A percentile compares a stretch with the other conserved stretches of the same genome.
These are phyloP conservation scores for Ammodytes dubius DNA, from an alignment of 2,113 vertebrate genomes.

Conservation along the genomic window DNA sequence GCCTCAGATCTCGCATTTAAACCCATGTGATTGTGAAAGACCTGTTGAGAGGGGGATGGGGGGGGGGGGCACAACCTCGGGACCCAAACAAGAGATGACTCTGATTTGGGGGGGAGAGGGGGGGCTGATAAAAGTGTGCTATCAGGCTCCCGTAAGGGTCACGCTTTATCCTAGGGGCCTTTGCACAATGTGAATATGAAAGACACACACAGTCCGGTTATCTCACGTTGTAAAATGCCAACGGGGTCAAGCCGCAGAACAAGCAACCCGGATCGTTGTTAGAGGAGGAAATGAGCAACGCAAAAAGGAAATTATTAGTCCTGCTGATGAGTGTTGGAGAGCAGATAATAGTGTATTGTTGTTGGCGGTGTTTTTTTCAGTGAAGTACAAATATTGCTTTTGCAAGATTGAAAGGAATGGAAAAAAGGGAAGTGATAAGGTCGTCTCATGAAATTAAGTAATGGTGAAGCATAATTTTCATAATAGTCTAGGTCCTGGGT, in stretches of 20 bases:
- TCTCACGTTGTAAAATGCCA: conserved; percentile 69
- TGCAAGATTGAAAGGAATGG: neutral
- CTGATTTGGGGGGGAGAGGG: conserved; percentile 55
- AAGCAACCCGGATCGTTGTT: conserved; percentile 12
- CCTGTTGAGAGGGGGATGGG: conserved; percentile 28
- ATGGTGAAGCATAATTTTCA: neutral
- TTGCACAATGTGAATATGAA: conserved; percentile 31
- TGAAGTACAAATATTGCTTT: conserved; percentile 12
- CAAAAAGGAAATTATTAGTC: conserved; percentile 1
- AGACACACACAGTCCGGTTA: conserved; percentile 43
- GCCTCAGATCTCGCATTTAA: conserved; percentile 44
- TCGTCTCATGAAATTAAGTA: neutral
- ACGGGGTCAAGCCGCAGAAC: conserved; percentile 40
- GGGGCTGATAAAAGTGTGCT: conserved; percentile 64
- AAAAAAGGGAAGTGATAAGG: neutral
- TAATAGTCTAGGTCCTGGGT: too few relatives aligned
- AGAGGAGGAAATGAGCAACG: conserved; percentile 27
- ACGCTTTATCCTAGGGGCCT: conserved; percentile 55
- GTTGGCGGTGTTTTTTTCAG: conserved; percentile 11
- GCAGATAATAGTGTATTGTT: conserved; percentile 13
- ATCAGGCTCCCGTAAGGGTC: conserved; percentile 61
- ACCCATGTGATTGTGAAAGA: conserved; percentile 48
- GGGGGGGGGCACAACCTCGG: conserved; percentile 34
- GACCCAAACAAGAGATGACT: conserved; percentile 62
- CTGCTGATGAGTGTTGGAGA: neutral